phyloP scores from a whole-genome alignment of 2,888 invertebrate species.

The Lapara coniferarum region DNA sequence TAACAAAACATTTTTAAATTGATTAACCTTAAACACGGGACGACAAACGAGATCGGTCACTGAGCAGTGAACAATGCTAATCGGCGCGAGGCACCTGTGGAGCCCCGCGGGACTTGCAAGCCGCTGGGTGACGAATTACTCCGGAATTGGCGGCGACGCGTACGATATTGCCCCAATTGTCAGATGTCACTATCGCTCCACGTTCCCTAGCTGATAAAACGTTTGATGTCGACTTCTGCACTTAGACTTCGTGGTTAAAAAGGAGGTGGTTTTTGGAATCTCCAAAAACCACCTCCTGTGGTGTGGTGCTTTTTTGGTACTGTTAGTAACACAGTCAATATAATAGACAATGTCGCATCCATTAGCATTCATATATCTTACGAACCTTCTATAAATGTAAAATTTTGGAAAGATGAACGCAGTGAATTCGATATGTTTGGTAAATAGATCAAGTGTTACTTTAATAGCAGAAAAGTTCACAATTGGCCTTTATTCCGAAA shows the following conservation, averaged over 20 bases:
- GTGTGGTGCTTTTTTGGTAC: background rate
- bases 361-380: too few species aligned
- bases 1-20: slow-evolving; percentile 31
- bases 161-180: slow-evolving; percentile 45
- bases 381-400: too few species aligned
- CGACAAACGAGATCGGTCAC: slow-evolving; percentile 21
- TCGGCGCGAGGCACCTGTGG: slow-evolving; percentile 27
- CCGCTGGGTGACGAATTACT: slow-evolving; percentile 64
- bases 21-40: slow-evolving; percentile 24
- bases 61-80: slow-evolving; percentile 29
- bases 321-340: too few species aligned
- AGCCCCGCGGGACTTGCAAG: slow-evolving; percentile 15
- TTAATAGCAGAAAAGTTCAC: too few species aligned
- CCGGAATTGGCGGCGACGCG: slow-evolving; percentile 64
- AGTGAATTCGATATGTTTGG: too few species aligned
- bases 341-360: background rate
- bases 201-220: slow-evolving; percentile 27
- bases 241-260: slow-evolving; percentile 30
- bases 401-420: too few species aligned
- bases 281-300: too few species aligned
- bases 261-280: background rate
- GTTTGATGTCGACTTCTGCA: slow-evolving; percentile 23
- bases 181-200: slow-evolving; percentile 47
- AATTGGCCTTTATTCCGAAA: too few species aligned
- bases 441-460: too few species aligned